phyloP scores from a whole-genome alignment of 2,113 vertebrate species.

The Morphnarchus princeps region DNA sequence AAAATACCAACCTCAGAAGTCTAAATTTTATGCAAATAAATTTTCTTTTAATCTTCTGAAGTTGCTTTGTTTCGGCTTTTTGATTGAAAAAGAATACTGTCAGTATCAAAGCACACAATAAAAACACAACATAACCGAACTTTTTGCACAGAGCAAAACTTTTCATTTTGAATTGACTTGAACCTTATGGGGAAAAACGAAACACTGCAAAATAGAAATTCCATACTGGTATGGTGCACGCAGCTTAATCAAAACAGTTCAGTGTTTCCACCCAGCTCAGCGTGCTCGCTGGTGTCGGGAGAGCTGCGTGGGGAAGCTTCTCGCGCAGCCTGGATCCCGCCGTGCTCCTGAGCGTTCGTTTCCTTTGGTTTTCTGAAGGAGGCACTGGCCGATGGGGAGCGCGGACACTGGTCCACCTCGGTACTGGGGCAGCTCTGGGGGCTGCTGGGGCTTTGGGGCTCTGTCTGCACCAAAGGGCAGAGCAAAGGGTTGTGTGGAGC shows the following conservation, averaged over 20 bases:
- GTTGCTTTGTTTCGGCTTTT: background rate
- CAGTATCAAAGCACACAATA: background rate
- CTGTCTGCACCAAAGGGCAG: fast-evolving
- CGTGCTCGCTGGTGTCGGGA: fast-evolving
- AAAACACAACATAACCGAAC: fast-evolving
- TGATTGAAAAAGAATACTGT: background rate
- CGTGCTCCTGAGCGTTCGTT: fast-evolving
- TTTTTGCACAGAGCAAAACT: background rate
- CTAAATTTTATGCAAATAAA: background rate
- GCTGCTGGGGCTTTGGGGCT: background rate
- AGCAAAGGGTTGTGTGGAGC: fast-evolving
- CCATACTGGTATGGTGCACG: fast-evolving
- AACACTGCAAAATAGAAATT: background rate
- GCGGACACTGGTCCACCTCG: fast-evolving
- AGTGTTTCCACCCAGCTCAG: background rate
- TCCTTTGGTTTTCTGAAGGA: background rate
- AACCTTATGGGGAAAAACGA: background rate
- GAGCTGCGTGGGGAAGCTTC: background rate
- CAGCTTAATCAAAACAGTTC: too few species aligned
- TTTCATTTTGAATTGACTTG: background rate
- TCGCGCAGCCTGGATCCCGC: too few species aligned
- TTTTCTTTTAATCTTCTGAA: background rate
- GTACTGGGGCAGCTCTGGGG: background rate
- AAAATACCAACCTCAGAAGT: background rate
- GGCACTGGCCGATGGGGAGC: fast-evolving